Percentiles rank a stretch among this genome's conserved stretches.
These are phyloP conservation scores for Sitophilus oryzae DNA, from an alignment of 1,140 invertebrate genomes.

Conservation along the genomic window DNA sequence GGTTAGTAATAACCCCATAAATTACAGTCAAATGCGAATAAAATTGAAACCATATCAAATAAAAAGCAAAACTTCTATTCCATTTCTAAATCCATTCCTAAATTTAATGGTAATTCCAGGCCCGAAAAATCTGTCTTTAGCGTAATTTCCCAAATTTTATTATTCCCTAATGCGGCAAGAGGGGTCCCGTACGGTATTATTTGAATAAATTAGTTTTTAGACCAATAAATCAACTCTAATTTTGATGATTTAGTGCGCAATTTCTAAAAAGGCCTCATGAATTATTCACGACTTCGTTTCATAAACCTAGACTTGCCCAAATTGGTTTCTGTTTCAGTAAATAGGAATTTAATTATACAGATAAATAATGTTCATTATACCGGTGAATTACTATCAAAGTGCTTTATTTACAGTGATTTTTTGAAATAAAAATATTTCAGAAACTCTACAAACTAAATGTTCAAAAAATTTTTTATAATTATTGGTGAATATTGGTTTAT, in stretches of 20 bases:
- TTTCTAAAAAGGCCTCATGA: conserved; percentile 16
- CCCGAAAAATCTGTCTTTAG: conserved; percentile 11
- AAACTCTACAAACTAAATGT: no score
- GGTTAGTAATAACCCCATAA: no score
- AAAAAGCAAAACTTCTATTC: no score
- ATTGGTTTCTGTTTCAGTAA: neutral
- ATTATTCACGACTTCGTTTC: conserved; percentile 18
- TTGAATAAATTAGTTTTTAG: conserved; percentile 22
- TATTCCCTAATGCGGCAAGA: conserved; percentile 20
- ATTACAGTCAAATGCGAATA: no score
- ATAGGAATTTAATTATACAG: conserved; percentile 8
- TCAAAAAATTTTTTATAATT: no score
- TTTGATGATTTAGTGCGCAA: conserved; percentile 23
- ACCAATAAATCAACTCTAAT: conserved; percentile 22
- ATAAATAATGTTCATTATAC: neutral
- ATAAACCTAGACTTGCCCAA: conserved; percentile 3
- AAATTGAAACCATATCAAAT: no score
- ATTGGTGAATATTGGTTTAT: no score
- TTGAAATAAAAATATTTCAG: neutral
- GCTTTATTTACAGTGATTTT: no score
- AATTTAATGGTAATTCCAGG: no score
- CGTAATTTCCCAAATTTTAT: conserved; percentile 20
- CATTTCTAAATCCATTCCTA: no score
- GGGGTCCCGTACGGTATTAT: conserved; percentile 10
- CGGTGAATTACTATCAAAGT: neutral